Base-by-base conservation (phyloP, 2,888 invertebrate genomes). In the Alviniconcha strummeri region DNA sequence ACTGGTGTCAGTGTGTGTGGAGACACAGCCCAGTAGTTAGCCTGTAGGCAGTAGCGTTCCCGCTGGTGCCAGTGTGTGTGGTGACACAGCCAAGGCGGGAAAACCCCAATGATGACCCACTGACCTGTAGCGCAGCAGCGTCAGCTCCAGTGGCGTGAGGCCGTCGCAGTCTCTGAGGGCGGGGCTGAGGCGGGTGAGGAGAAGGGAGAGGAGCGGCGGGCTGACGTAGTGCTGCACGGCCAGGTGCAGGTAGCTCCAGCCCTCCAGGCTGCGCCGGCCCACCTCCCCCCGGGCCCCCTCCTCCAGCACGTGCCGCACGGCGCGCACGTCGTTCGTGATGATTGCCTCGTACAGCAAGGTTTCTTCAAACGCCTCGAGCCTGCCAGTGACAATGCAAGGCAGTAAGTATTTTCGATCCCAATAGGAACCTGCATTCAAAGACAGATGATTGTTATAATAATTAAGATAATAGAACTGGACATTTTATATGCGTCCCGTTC, bases 181-280 rank as follows among this genome's bases (percentile, higher is more conserved):
- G 19, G 89, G 81, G 81, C 89, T 89, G 0, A 89, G 85, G 67
- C 87, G 87, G 15, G 88, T 85, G 17, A 90, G 79, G 6, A 90
- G 87, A 5, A 87, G 83, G 78, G 87, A 86, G 75, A 90, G 85
- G 4, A 89, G 87, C 8, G 85, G 85, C 4, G 86, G 80, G 0
- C 88, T 86, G 80, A 86, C 89, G n/a, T 88, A 67, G 55, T 86
- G 86, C 13, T 82, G 83, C 8, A 89, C 88, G 54, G 89, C 90
- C 17, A 86, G 72, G 81, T 90, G 90, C 52, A 90, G 87, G 17
- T 88, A 85, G 17, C 88, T 88, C 84, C 87, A 86, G 9, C 90
- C 90, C 71, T 87, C 85, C 17, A 83, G 15, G 74, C 88, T 87
- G 83, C 89, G 78, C 15, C 84, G 54, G 8, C 82, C 85, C 1